Evolutionary conservation across 2,113 vertebrate species (phyloP).

Genomic region (Channa argus): DNA sequence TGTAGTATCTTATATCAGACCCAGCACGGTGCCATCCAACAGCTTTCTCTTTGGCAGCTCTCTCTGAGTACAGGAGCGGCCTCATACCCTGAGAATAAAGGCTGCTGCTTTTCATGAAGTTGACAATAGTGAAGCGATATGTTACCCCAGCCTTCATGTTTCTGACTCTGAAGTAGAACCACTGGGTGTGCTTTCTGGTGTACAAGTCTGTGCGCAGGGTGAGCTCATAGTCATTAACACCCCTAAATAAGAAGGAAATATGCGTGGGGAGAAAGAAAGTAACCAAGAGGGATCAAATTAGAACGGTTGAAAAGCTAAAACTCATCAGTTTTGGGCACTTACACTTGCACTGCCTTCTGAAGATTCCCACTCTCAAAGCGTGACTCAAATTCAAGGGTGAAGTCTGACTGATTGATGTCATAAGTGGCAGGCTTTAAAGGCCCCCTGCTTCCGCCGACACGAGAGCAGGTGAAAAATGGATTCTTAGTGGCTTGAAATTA

Average conservation of each 20-base stretch:
- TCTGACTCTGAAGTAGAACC: conserved; percentile 94
- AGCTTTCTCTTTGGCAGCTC: conserved; percentile 74
- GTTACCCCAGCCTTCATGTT: conserved; percentile 85
- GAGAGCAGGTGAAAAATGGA: conserved; percentile 85
- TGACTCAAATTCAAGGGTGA: conserved; percentile 89
- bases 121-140: conserved; percentile 93
- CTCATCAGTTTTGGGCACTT: conserved; percentile 62
- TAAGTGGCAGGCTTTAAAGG: conserved; percentile 63
- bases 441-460: conserved; percentile 82
- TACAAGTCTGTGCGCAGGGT: conserved; percentile 90
- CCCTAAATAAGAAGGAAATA: conserved; percentile 76
- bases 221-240: conserved; percentile 88
- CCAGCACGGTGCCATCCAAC: conserved; percentile 88
- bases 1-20: conserved; percentile 84
- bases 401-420: conserved; percentile 71
- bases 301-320: background rate
- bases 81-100: conserved; percentile 88
- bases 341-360: conserved; percentile 90
- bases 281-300: background rate
- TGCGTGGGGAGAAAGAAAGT: background rate
- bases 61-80: conserved; percentile 91
- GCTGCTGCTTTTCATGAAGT: conserved; percentile 91
- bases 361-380: conserved; percentile 96
- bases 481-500: conserved; percentile 70
- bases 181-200: conserved; percentile 93